These are phyloP conservation scores for Chrysochloris asiatica DNA, from an alignment of 2,113 vertebrate genomes.

Conservation along the genomic window DNA sequence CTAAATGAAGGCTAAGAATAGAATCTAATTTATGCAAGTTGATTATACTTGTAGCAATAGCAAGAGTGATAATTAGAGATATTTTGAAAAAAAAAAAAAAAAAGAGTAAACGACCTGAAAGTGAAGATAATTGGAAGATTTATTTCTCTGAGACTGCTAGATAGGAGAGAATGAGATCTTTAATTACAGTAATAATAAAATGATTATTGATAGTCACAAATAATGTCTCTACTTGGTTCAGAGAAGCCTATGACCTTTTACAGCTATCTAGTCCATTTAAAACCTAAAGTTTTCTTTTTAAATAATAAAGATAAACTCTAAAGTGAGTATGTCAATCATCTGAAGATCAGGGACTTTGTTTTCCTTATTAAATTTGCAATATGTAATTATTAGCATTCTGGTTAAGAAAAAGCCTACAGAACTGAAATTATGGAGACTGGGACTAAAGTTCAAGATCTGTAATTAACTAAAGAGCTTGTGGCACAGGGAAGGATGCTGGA, in stretches of 20 bases:
- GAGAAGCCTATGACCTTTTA: background rate
- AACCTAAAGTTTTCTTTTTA: background rate
- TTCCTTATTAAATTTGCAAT: background rate
- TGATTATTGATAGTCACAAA: constrained; percentile 72
- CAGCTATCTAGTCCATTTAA: constrained; percentile 22
- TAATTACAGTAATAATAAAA: constrained; percentile 77
- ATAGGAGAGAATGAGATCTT: constrained; percentile 64
- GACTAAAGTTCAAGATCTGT: background rate
- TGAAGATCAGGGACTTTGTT: too few species aligned
- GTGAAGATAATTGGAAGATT: constrained; percentile 78
- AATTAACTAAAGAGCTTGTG: background rate
- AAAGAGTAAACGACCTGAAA: constrained; percentile 62
- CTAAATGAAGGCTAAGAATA: constrained; percentile 75
- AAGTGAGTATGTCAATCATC: background rate
- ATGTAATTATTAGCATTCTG: background rate
- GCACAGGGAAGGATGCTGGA: background rate
- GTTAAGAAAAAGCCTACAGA: background rate
- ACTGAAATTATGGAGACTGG: background rate
- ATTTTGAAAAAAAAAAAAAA: constrained; percentile 72
- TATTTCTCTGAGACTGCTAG: constrained; percentile 57
- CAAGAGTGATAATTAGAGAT: constrained; percentile 82
- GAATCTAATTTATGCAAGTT: constrained; percentile 77
- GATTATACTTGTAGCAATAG: constrained; percentile 77
- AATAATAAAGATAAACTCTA: background rate
- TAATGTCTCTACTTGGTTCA: constrained; percentile 14